Evolutionary conservation across 53 echinoderm and acorn worm genomes (phyloP).

Genomic region (Luidia sarsii): DNA sequence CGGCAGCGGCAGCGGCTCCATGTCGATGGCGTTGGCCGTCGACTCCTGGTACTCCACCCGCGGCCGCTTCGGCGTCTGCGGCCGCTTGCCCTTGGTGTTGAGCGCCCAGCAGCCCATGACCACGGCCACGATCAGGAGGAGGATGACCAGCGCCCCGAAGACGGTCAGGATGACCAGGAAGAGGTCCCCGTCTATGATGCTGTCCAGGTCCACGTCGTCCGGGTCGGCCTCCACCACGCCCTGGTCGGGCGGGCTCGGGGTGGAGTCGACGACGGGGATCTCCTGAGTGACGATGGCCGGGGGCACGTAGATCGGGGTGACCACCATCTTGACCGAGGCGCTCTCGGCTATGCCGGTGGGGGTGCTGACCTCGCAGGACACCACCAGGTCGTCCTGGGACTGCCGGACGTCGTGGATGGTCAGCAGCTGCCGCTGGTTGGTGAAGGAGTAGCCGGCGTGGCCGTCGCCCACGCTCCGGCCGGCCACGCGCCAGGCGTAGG

Average conservation of each 20-base stretch:
- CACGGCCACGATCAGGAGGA: slow-evolving; percentile 65
- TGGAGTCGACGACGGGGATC: slow-evolving; percentile 2
- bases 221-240: background rate
- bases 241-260: background rate
- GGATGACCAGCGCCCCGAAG: slow-evolving; percentile 72
- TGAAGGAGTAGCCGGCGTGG: slow-evolving; percentile 51
- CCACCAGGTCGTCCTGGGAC: slow-evolving; percentile 54
- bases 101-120: slow-evolving; percentile 85
- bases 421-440: slow-evolving; percentile 69
- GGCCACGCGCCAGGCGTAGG: slow-evolving; percentile 70
- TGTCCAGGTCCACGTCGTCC: background rate
- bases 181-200: slow-evolving; percentile 60
- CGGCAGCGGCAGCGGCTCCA: slow-evolving; percentile 62
- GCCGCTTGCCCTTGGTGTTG: slow-evolving; percentile 72
- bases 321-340: slow-evolving; percentile 56
- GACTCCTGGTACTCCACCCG: slow-evolving; percentile 56
- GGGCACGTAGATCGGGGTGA: slow-evolving; percentile 53
- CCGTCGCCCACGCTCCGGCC: slow-evolving; percentile 35
- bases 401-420: slow-evolving; percentile 68
- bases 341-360: slow-evolving; percentile 69
- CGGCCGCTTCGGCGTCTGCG: slow-evolving; percentile 60
- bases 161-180: slow-evolving; percentile 72
- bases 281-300: background rate
- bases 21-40: slow-evolving; percentile 28
- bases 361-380: slow-evolving; percentile 79